Conservation (phyloP, 2,797 vertebrate species). For the Enteromius unitaeniatus region DNA sequence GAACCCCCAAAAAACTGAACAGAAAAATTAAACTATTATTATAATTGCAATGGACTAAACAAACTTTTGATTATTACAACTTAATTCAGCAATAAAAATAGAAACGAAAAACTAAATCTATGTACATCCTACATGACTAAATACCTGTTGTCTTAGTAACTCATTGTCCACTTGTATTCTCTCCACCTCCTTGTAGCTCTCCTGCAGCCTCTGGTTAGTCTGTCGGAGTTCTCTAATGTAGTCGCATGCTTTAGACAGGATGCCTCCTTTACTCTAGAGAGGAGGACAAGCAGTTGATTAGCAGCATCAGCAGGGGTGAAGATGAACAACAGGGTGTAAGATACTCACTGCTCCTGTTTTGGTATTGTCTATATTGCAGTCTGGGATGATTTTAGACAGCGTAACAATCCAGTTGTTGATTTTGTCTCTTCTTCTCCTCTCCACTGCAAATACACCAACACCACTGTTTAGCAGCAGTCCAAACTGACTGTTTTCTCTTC, state of each 20-base stretch:
- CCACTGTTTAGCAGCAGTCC: not conserved
- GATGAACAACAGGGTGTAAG: not conserved
- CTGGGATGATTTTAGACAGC: constrained; percentile 86
- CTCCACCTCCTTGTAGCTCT: constrained; percentile 91
- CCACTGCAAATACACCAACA: constrained; percentile 68
- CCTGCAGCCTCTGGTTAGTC: constrained; percentile 91
- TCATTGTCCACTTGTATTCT: constrained; percentile 93
- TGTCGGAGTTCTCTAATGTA: constrained; percentile 92
- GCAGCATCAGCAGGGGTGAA: not conserved
- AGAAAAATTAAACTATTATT: not conserved
- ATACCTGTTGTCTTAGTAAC: constrained; percentile 89
- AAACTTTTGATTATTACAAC: not conserved
- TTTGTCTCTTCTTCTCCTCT: constrained; percentile 83
- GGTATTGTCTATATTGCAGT: constrained; percentile 83
- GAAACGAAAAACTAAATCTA: not conserved
- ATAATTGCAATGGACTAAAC: not conserved
- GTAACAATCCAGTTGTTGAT: constrained; percentile 87
- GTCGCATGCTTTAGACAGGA: constrained; percentile 93
- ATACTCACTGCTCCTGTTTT: constrained; percentile 85
- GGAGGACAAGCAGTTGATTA: not conserved
- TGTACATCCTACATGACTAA: not conserved
- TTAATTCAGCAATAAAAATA: not conserved
- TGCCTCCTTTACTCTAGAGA: constrained; percentile 91
- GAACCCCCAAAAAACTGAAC: not conserved
- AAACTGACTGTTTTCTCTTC: not conserved